phyloP scores from a whole-genome alignment of 2,888 invertebrate species.

The Xestoiulus laeticollis region DNA sequence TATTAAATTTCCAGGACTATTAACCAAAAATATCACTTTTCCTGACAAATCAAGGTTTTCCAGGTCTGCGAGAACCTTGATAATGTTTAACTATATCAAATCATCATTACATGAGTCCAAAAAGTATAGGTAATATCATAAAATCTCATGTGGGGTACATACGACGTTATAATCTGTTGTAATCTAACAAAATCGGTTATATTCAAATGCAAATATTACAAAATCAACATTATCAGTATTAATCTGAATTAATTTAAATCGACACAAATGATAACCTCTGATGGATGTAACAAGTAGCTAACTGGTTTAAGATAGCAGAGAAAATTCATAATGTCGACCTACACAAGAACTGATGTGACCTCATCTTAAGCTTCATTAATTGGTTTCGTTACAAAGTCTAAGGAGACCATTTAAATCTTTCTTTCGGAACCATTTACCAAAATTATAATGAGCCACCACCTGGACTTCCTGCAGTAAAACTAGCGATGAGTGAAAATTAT shows the following conservation, averaged over 20 bases:
- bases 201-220: background rate
- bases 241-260: background rate
- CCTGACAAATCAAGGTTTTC: no score
- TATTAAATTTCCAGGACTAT: no score
- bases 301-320: background rate
- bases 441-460: slow-evolving; percentile 1
- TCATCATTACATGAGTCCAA: no score
- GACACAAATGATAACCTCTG: background rate
- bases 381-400: background rate
- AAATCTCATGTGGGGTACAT: no score
- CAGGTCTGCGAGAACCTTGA: no score
- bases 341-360: background rate
- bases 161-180: no score
- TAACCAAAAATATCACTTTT: no score
- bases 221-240: background rate
- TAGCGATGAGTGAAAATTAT: slow-evolving; percentile 29
- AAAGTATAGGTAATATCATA: no score
- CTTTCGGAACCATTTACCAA: background rate
- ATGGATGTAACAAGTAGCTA: background rate
- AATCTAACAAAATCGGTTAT: background rate
- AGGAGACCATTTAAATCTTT: background rate
- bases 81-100: no score
- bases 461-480: slow-evolving; percentile 31
- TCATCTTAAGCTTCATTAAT: background rate
- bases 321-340: background rate